Conservation (phyloP, 35 echinoderm and acorn worm genomes). For the Patiria miniata region DNA sequence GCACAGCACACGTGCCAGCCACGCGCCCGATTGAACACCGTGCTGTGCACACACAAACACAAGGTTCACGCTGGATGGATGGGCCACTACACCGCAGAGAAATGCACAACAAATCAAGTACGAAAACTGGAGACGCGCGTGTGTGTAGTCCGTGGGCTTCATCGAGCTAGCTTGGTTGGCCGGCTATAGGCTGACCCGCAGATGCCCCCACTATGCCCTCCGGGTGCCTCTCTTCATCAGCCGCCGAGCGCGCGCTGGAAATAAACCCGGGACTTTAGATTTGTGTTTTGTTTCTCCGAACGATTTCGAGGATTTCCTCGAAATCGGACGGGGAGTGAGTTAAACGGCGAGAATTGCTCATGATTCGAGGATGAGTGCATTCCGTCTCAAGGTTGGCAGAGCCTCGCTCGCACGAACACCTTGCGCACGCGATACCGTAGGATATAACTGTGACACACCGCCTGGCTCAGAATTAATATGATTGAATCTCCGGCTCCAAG, state of each 20-base stretch:
- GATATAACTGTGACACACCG: neutral
- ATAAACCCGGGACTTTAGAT: neutral
- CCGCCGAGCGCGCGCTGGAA: neutral
- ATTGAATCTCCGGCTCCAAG: neutral
- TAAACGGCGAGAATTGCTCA: too few species aligned
- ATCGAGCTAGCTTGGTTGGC: neutral
- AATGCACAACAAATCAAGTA: neutral
- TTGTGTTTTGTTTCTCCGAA: neutral
- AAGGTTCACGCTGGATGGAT: too few species aligned
- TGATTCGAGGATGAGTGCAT: too few species aligned
- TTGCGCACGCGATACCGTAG: neutral
- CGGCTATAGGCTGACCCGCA: neutral
- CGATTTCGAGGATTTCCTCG: neutral
- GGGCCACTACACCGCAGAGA: neutral
- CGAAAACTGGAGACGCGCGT: neutral
- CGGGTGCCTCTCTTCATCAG: neutral
- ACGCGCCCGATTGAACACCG: neutral
- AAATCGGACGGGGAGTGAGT: neutral
- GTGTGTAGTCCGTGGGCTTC: neutral
- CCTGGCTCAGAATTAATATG: neutral
- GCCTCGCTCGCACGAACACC: too few species aligned
- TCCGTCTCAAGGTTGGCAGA: too few species aligned
- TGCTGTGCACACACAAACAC: neutral
- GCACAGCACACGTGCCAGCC: constrained; percentile 3
- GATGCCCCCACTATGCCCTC: constrained; percentile 3